phyloP scores from a whole-genome alignment of 2,113 vertebrate species.

The Ursus arctos region DNA sequence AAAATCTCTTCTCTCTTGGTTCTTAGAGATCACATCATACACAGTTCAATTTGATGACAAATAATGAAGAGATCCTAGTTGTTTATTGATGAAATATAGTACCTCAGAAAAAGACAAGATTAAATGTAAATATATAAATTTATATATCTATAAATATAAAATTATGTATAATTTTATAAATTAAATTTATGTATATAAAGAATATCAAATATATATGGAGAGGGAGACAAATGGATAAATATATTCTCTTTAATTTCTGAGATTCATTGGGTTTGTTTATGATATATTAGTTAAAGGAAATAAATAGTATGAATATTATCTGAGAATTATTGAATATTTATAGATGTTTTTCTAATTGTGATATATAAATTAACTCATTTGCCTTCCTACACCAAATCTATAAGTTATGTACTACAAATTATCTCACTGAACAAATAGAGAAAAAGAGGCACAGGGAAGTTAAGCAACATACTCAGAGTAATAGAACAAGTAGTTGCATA shows the following conservation, averaged over 20 bases:
- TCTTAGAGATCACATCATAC: not conserved
- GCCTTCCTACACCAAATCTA: not conserved
- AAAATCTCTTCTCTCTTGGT: not conserved
- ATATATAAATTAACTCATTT: not conserved
- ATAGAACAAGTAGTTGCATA: not conserved
- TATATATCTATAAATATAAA: not conserved
- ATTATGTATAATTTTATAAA: not conserved
- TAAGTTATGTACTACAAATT: not conserved
- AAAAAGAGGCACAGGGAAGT: not conserved
- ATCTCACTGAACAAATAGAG: not conserved
- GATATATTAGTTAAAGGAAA: not conserved
- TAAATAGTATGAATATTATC: not conserved
- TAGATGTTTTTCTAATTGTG: not conserved
- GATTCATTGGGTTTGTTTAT: not conserved
- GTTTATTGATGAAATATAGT: not conserved
- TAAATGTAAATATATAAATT: not conserved
- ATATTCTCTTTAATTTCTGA: not conserved
- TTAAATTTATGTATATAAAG: not conserved
- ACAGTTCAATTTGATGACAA: not conserved
- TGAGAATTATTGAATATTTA: not conserved
- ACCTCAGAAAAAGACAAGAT: not conserved
- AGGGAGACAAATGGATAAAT: not conserved
- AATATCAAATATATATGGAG: not conserved
- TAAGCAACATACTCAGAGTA: not conserved
- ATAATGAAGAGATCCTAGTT: not conserved